Base-by-base conservation (phyloP, 1,140 invertebrate genomes). In the Aphelinus atriplicis region DNA sequence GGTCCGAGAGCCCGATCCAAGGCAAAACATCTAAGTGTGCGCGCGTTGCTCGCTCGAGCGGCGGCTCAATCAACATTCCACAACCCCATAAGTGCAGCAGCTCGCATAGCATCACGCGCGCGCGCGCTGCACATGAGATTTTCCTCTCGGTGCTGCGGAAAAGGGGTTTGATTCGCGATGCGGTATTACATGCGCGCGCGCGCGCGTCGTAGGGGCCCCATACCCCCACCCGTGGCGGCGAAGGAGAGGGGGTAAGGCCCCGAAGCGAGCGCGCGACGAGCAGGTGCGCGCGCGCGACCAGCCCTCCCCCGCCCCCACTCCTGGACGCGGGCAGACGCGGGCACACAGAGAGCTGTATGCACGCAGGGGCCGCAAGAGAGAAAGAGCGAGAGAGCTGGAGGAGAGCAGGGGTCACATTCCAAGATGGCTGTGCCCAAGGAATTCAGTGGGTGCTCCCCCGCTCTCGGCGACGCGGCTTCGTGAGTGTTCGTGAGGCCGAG, bases 341-440 rank as follows among this genome's bases (percentile, higher is more conserved):
- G 51, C 53, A 45, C 10, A 65, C 43, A 42, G 26, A 56, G 65
- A n/a, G 43, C 51, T 10, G n/a, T 26, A 26, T 26, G 55, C 7
- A 42, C 6, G n/a, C 10, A 26, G 45, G 2, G 53, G 7, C 6
- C 58, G 50, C 2, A 48, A 51, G 7, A 10, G 48, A 9, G 48
- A 57, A 26, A 10, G 43, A 45, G 51, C 43, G 10, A 10, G 70
- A 56, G 61, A 10, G 61, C 53, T 60, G 55, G 61, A 71, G 50
- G 0, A 82, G 78, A 84, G 82, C 84, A 70, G 86, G 85, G 88
- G 86, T 88, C 87, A 87, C 88, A 89, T 89, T 89, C 88, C 88
- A 89, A 89, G 86, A 89, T 89, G 88, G 88, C 87, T 85, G 87
- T 84, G 81, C 83, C 85, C 86, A 79, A 85, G 88, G 88, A 89